Conservation (phyloP, 2,113 vertebrate species). For the Alces alces region DNA sequence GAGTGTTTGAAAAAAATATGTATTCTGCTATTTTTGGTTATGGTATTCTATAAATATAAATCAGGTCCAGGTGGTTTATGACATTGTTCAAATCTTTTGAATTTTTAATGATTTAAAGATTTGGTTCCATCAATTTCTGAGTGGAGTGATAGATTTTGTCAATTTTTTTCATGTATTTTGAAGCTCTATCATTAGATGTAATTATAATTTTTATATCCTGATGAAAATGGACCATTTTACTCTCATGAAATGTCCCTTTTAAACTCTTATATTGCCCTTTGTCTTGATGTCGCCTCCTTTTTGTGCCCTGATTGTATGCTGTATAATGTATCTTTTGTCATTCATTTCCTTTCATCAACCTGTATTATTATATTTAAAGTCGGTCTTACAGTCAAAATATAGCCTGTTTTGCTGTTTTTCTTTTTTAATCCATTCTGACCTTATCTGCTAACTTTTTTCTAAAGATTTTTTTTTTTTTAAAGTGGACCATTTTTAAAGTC, state of each 20-base stretch:
- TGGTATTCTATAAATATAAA: not conserved
- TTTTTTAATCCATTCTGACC: not conserved
- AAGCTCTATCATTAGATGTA: not conserved
- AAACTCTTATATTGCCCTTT: not conserved
- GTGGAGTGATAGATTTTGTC: not conserved
- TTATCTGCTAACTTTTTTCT: not conserved
- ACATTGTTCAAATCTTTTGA: slow-evolving; percentile 6
- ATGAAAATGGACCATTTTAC: slow-evolving; percentile 1
- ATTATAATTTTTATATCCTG: slow-evolving; percentile 28
- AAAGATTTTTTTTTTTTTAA: not conserved
- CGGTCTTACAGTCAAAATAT: not conserved
- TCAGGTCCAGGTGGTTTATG: slow-evolving; percentile 36
- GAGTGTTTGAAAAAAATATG: not conserved
- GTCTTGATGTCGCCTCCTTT: not conserved
- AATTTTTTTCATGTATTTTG: not conserved
- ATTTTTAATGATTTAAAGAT: slow-evolving; percentile 31
- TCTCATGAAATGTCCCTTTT: not conserved
- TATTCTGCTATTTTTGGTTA: not conserved
- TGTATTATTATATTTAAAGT: not conserved
- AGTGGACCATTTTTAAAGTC: not conserved
- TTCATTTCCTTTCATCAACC: not conserved
- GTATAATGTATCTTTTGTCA: not conserved
- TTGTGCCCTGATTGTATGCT: not conserved
- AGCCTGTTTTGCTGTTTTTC: not conserved
- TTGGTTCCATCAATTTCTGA: not conserved